Evolutionary conservation across 2,888 invertebrate genomes (phyloP).

Genomic region (Cryptocheilus praepositus): DNA sequence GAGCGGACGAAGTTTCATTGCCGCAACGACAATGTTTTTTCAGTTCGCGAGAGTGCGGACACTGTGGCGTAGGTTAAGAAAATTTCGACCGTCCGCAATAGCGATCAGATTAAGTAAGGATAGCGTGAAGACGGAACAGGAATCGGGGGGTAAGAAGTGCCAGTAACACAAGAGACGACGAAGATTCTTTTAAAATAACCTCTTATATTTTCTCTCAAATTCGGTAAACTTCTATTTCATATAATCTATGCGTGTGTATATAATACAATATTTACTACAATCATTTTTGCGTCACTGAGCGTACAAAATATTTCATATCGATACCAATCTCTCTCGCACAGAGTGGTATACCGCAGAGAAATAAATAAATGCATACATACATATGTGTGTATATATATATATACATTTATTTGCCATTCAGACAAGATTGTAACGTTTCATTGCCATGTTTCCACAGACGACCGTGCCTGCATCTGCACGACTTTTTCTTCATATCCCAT

Average conservation of each 20-base stretch:
- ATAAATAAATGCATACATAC: slow-evolving; percentile 22
- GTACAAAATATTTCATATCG: slow-evolving; percentile 48
- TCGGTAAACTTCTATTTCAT: slow-evolving; percentile 61
- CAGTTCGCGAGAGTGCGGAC: too few relatives aligned
- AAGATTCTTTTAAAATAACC: slow-evolving; percentile 65
- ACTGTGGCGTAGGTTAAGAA: too few relatives aligned
- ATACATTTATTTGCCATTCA: slow-evolving; percentile 22
- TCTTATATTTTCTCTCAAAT: slow-evolving; percentile 68
- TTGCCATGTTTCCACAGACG: slow-evolving; percentile 8
- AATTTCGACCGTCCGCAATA: too few relatives aligned
- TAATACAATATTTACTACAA: slow-evolving; percentile 64
- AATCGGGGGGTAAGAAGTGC: neutral
- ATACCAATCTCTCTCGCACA: slow-evolving; percentile 21
- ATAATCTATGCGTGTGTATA: slow-evolving; percentile 48
- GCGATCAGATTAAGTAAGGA: too few relatives aligned
- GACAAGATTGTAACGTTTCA: slow-evolving; percentile 16
- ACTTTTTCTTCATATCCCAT: slow-evolving; percentile 3
- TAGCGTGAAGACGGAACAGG: too few relatives aligned
- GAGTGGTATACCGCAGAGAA: neutral
- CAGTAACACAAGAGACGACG: too few relatives aligned
- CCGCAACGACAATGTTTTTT: too few relatives aligned
- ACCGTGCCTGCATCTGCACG: neutral
- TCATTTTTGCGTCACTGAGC: slow-evolving; percentile 54
- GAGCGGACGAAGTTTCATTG: too few relatives aligned
- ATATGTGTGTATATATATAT: too few relatives aligned